Evolutionary conservation across 2,888 invertebrate genomes (phyloP), one percentile per base, ranked within the genome.

Genomic region (Drosophila robusta): DNA sequence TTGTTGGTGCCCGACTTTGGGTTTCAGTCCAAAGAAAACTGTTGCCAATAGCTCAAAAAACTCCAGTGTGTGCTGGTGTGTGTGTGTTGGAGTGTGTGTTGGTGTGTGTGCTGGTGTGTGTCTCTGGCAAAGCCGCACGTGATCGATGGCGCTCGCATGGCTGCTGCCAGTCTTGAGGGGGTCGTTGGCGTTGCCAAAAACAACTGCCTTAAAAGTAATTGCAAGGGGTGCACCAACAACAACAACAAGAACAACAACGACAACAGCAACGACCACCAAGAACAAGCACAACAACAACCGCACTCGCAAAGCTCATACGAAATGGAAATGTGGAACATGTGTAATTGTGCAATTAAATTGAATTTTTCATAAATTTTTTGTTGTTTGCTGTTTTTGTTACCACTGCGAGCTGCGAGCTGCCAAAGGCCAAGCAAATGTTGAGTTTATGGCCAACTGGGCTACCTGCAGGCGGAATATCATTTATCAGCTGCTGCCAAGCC

Each of bases 271-370:
- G 36, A 34, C 45, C 70, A 57, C 66, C 38, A 52, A 68, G 57
- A 58, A 56, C 66, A 61, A 29, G 58, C 50, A 51, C 49, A 38
- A 47, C 41, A 42, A 22, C 41, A 36, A 29, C 49, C 29, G 11
- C 49, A 57, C 29, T 26, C 45, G 14, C 41, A 41, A 47, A 46
- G 52, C 70, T 67, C 65, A 46, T 50, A 62, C 68, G 58, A 79
- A 70, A 77, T 86, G 76, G 56, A 81, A 83, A 82, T 85, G 77
- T 74, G 75, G 70, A 81, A 87, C 90, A 90, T 83, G 84, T 90
- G 90, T 90, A 90, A 90, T 90, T 86, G 87, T 79, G 87, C 87
- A 90, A 90, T 91, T 91, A 91, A 91, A 91, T 91, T 91, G 91
- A 91, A 91, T 91, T 91, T 91, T 91, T 91, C 87, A 91, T 91